Evolutionary conservation across 2,113 vertebrate species (phyloP).

Genomic region (Camelus bactrianus): DNA sequence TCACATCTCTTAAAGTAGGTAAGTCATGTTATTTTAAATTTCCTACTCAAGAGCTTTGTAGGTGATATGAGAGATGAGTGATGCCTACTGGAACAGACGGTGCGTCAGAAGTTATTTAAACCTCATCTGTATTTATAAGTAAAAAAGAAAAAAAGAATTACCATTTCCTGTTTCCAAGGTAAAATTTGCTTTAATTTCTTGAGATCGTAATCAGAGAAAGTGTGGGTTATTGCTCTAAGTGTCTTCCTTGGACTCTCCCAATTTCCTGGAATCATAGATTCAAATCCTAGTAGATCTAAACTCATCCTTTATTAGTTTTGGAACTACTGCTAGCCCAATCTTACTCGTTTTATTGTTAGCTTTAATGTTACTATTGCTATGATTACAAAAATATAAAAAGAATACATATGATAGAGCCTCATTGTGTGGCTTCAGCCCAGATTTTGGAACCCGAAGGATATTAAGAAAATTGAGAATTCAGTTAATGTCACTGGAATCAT

Average conservation of each 20-base stretch:
- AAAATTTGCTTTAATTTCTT: conserved; percentile 74
- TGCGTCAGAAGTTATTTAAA: conserved; percentile 75
- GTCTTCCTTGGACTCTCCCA: conserved; percentile 50
- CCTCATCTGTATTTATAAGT: conserved; percentile 56
- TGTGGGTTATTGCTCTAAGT: conserved; percentile 52
- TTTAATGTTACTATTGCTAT: conserved; percentile 24
- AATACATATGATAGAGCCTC: not conserved
- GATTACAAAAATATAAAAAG: conserved; percentile 50
- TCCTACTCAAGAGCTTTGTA: conserved; percentile 69
- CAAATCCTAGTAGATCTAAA: conserved; percentile 31
- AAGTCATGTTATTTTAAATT: conserved; percentile 71
- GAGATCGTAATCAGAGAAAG: conserved; percentile 38
- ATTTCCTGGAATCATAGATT: conserved; percentile 56
- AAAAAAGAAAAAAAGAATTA: conserved; percentile 54
- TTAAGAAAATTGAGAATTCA: conserved; percentile 31
- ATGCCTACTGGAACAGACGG: conserved; percentile 71
- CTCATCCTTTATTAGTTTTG: conserved; percentile 32
- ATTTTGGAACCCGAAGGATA: conserved; percentile 39
- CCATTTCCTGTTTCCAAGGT: conserved; percentile 66
- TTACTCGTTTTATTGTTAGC: conserved; percentile 30
- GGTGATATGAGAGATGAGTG: conserved; percentile 73
- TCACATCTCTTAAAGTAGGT: conserved; percentile 57
- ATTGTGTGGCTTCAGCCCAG: not conserved
- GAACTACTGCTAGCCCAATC: not conserved
- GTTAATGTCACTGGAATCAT: conserved; percentile 25